These are phyloP conservation scores for Hemibagrus guttatus DNA, from an alignment of 2,797 vertebrate genomes.

Conservation along the genomic window DNA sequence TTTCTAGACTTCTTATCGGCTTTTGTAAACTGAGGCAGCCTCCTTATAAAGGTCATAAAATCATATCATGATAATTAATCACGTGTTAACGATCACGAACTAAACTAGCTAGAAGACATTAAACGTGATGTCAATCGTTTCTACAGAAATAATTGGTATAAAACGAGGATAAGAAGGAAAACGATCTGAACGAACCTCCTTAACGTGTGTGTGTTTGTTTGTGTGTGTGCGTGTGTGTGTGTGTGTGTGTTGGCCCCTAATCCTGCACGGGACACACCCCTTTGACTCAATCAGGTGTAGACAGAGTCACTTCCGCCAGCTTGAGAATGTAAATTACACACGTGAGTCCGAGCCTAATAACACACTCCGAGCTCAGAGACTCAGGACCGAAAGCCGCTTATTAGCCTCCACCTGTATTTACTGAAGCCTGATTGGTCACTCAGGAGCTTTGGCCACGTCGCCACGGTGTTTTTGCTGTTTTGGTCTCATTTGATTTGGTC, in stretches of 20 bases:
- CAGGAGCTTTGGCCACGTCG: not conserved
- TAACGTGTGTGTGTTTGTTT: not conserved
- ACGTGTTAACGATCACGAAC: not conserved
- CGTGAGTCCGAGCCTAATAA: slow-evolving; percentile 35
- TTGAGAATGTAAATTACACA: slow-evolving; percentile 48
- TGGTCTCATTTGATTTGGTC: not conserved
- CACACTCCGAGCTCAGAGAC: slow-evolving; percentile 20
- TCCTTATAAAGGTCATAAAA: too few species aligned
- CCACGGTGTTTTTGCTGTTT: not conserved
- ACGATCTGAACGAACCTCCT: not conserved
- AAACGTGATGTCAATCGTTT: not conserved
- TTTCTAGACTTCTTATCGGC: not conserved
- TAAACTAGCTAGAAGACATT: not conserved
- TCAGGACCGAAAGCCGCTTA: slow-evolving; percentile 22
- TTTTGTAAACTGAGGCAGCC: not conserved
- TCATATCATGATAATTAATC: not conserved
- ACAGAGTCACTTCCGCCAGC: not conserved
- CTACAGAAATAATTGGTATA: not conserved
- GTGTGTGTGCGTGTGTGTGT: slow-evolving; percentile 7
- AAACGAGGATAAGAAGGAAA: not conserved
- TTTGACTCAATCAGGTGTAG: not conserved
- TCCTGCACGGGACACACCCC: not conserved
- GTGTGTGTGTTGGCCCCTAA: not conserved
- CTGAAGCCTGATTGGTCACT: slow-evolving; percentile 39
- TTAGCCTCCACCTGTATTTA: slow-evolving; percentile 50